Conservation (phyloP, 2,797 vertebrate genomes). For the Chrosomus eos region DNA sequence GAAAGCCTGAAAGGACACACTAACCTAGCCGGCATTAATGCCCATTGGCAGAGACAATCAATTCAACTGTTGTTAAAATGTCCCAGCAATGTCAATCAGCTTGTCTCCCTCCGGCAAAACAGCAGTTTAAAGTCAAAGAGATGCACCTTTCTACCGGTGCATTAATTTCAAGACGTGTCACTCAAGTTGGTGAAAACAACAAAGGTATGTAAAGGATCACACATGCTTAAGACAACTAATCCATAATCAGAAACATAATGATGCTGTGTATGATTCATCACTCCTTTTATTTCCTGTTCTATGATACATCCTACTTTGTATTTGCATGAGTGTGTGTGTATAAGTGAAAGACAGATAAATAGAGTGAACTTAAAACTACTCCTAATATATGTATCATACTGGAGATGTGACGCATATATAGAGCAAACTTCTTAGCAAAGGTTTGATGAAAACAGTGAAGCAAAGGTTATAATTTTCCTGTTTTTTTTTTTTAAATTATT, state of each 20-base stretch:
- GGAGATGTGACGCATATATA: conserved; percentile 5
- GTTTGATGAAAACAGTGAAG: conserved; percentile 5
- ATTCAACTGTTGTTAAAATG: conserved; percentile 48
- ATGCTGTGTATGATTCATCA: conserved; percentile 38
- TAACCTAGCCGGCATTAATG: conserved; percentile 79
- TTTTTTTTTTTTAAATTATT: neutral
- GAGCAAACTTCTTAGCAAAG: conserved; percentile 28
- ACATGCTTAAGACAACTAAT: neutral
- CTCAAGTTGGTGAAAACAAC: conserved; percentile 52
- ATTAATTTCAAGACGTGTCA: conserved; percentile 52
- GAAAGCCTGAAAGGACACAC: conserved; percentile 58
- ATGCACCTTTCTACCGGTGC: conserved; percentile 39
- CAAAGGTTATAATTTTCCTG: neutral
- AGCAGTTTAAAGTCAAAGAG: conserved; percentile 54
- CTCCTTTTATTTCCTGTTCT: conserved; percentile 17
- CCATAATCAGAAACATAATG: conserved; percentile 22
- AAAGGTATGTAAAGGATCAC: conserved; percentile 29
- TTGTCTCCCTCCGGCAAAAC: conserved; percentile 76
- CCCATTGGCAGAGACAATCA: conserved; percentile 77
- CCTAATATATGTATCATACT: conserved; percentile 33
- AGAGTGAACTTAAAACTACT: conserved; percentile 1
- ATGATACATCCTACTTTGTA: neutral
- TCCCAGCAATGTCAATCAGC: conserved; percentile 52
- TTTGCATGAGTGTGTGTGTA: neutral
- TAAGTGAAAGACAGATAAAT: neutral